phyloP scores from a whole-genome alignment of 2,797 vertebrate species.

The Spinibarbus caldwelli region DNA sequence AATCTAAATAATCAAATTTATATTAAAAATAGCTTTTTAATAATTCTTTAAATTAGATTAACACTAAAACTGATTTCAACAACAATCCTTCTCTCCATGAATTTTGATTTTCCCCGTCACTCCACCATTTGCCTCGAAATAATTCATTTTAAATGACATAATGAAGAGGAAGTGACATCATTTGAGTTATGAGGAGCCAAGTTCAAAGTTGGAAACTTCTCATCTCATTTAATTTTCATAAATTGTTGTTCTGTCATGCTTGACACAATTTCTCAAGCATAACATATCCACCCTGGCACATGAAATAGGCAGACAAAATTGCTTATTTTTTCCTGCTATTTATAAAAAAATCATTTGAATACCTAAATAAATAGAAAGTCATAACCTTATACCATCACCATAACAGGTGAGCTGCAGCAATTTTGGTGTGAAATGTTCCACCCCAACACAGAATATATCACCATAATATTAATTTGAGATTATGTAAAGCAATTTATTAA shows the following conservation, averaged over 20 bases:
- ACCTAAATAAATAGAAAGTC: neutral
- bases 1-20: neutral
- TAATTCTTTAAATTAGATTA: neutral
- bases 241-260: neutral
- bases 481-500: neutral
- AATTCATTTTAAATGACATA: neutral
- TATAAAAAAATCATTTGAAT: slow-evolving; percentile 3
- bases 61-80: neutral
- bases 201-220: neutral
- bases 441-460: neutral
- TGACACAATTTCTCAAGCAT: neutral
- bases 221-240: slow-evolving; percentile 3
- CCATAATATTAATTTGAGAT: neutral
- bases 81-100: neutral
- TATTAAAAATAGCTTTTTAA: neutral
- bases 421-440: neutral
- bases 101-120: neutral
- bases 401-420: neutral
- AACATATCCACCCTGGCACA: neutral
- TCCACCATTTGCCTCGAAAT: neutral
- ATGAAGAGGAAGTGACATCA: slow-evolving; percentile 4
- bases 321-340: neutral
- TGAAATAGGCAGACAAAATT: neutral
- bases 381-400: neutral
- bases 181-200: neutral